Base-by-base conservation (phyloP, 2,797 vertebrate species). In the Gadopsis bispinosus region DNA sequence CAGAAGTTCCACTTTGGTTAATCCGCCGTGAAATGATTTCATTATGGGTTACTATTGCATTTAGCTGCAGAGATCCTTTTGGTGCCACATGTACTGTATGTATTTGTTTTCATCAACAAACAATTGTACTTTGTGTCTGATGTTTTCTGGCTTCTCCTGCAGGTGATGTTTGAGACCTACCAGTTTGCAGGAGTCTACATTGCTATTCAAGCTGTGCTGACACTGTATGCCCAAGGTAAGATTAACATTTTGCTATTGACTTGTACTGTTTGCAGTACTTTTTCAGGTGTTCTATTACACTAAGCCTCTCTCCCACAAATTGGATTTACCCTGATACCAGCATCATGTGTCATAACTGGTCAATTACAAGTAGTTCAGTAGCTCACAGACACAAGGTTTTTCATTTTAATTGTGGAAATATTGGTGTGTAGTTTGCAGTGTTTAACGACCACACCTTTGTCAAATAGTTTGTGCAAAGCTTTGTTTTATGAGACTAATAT, bases 131-230 rank as follows among this genome's bases (percentile, higher is more conserved):
- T 33, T 13, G 3, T 31, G 19, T 74, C 17, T 69, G 29, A 3
- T 26, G 14, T 73, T 45, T 22, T 17, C 35, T 55, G 19, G 1
- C 2, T 31, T 75, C 47, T 74, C 59, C 59, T 88, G 0, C 93
- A 96, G 94, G 95, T 96, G 78, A 95, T 96, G 95, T 96, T 96
- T 64, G 95, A 96, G 92, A 96, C 91, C 20, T 96, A 96, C 87
- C 93, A 95, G 92, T 96, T 96, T 73, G 83, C 92, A 41, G 94
- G 96, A 41, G 94, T 96, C 83, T 96, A 96, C 83, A 94, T 96
- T 13, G 96, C 94, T 37, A 96, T 96, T 63, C 96, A 96, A 79
- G 96, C 96, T 0, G 95, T 96, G 64, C 93, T 96, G 80, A 96
- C 96, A 0, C 95, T 96, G 58, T 96, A 96, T 3, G 96, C 96